These are phyloP conservation scores for Rattus rattus DNA, from an alignment of 2,113 vertebrate species.

Conservation along the genomic window DNA sequence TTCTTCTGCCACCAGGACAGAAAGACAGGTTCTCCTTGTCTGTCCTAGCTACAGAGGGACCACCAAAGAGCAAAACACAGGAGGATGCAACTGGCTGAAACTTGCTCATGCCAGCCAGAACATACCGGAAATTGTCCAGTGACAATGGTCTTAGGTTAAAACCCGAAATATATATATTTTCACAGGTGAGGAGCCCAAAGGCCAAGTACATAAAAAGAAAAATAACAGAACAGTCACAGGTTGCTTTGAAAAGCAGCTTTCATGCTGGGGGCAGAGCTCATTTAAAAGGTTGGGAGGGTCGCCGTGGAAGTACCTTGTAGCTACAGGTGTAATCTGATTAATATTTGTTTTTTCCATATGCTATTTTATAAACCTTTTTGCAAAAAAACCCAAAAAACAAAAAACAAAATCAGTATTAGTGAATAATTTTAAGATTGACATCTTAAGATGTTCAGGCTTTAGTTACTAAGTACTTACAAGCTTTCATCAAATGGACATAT, in stretches of 20 bases:
- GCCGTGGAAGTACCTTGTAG: neutral
- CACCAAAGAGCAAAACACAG: slow-evolving; percentile 48
- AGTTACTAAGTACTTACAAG: neutral
- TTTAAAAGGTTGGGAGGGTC: neutral
- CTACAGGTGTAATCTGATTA: neutral
- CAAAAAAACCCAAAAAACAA: neutral
- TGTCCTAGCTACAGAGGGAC: slow-evolving; percentile 57
- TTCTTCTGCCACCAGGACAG: slow-evolving; percentile 36
- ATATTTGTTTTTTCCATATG: neutral
- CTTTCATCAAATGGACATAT: neutral
- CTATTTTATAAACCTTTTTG: neutral
- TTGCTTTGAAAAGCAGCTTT: neutral
- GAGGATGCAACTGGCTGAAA: neutral
- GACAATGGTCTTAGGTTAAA: neutral
- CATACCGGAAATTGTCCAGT: neutral
- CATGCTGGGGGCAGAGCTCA: neutral
- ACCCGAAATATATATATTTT: neutral
- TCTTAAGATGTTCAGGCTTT: neutral
- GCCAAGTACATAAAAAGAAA: neutral
- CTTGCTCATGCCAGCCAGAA: slow-evolving; percentile 1
- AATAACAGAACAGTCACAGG: neutral
- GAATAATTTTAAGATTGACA: neutral
- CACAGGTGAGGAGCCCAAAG: neutral
- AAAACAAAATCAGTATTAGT: neutral
- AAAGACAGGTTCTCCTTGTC: slow-evolving; percentile 54